A percentile compares a stretch with the other conserved stretches of the same genome.
Conservation (phyloP, 2,888 invertebrate genomes). For the Drosophila pseudotalamancana region DNA sequence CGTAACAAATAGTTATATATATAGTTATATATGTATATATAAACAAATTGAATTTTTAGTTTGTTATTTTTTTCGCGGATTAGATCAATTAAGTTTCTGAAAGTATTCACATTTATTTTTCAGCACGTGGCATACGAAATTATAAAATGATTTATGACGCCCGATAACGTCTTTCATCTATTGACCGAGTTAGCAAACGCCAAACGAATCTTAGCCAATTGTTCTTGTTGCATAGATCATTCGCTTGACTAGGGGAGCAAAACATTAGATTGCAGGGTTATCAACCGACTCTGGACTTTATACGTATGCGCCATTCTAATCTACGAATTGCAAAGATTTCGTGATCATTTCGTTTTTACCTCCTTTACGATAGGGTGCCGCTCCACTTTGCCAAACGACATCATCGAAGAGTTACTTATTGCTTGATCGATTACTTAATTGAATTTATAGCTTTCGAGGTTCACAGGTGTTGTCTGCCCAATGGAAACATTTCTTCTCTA, state of each 20-base stretch:
- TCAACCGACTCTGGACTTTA: slow-evolving; percentile 26
- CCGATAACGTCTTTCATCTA: slow-evolving; percentile 38
- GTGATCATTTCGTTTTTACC: background rate
- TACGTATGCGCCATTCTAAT: no score
- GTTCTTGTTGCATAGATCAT: slow-evolving; percentile 19
- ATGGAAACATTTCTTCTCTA: background rate
- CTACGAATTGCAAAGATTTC: background rate
- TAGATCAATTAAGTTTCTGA: slow-evolving; percentile 37
- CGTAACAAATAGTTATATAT: slow-evolving; percentile 11
- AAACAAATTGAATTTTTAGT: slow-evolving; percentile 20
- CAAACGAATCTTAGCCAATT: slow-evolving; percentile 4
- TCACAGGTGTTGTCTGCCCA: slow-evolving; percentile 8
- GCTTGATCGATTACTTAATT: slow-evolving; percentile 33
- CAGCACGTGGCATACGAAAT: slow-evolving; percentile 7
- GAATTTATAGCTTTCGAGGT: background rate
- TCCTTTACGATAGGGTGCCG: background rate
- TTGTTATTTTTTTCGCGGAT: slow-evolving; percentile 13
- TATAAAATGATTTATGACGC: slow-evolving; percentile 47
- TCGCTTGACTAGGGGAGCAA: slow-evolving; percentile 6
- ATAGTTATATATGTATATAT: slow-evolving; percentile 14
- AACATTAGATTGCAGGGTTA: slow-evolving; percentile 29
- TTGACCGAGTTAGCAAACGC: slow-evolving; percentile 41
- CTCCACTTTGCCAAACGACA: background rate
- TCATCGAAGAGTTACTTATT: background rate
- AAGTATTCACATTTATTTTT: slow-evolving; percentile 15